Base-by-base conservation (phyloP, 2,888 invertebrate species). In the Entomobrya multifasciata region DNA sequence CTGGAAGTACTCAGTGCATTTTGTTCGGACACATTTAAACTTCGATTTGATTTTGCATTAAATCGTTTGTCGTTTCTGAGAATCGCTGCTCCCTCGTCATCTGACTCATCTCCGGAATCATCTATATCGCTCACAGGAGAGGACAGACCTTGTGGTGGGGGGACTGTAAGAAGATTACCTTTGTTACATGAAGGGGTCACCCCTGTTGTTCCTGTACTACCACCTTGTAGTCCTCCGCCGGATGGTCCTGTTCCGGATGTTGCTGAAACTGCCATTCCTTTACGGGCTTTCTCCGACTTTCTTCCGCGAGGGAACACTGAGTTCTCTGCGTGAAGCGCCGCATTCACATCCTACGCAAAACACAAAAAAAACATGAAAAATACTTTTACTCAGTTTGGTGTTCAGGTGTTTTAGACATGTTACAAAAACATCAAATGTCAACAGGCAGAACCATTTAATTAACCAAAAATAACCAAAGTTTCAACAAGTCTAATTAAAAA, bases 91-190 rank as follows among this genome's bases (percentile, higher is more conserved):
- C 90, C 90, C 62, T 91, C 90, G 62, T 90, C 90, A 57, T 91
- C 91, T 15, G 88, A 90, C 36, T 90, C 90, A 11, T 90, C 90
- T n/a, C 90, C 90, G 1, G 89, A 88, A 22, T 91, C 90, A 76
- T 89, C 90, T 17, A 80, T 52, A 44, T 86, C 74, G 30, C 84
- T 81, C 0, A 88, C 79, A 1, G 84, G 79, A 13, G 47, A 86
- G 0, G 55, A 76, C 30, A 82, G 17, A 22, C 65, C 52, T 60
- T 74, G 78, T 15, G 86, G 87, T 22, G 76, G 70, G 27, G 88
- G 88, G 27, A 88, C 85, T 62, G 81, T 77, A 11, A 88, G 82
- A 8, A 86, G 76, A 78, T 49, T 60, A 22, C 81, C 57, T 57
- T 86, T 81, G 20, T 77, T 67, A 30, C 60, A 30, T 17, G 81